Conservation (phyloP, 2,888 invertebrate species). For the Microplitis deprimator region DNA sequence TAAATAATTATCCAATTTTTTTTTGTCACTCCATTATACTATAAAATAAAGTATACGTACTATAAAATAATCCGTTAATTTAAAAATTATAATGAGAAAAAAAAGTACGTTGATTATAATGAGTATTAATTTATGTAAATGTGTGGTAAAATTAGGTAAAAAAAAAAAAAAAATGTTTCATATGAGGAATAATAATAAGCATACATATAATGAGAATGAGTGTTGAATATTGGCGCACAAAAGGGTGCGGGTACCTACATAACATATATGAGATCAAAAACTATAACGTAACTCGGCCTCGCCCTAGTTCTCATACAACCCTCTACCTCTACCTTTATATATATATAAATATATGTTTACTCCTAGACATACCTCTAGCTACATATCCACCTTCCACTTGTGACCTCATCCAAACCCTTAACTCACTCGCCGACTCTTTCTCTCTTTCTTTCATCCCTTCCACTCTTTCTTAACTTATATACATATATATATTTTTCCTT, state of each 20-base stretch:
- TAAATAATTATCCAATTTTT: too few species aligned
- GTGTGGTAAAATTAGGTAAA: not conserved
- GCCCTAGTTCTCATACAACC: constrained; percentile 25
- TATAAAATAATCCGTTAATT: not conserved
- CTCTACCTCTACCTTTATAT: not conserved
- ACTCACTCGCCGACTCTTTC: not conserved
- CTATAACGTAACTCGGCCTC: constrained; percentile 19
- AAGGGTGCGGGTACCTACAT: constrained; percentile 31
- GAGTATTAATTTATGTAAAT: not conserved
- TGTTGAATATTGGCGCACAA: not conserved
- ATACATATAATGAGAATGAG: not conserved
- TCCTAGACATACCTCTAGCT: not conserved
- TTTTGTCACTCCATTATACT: too few species aligned
- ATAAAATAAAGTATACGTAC: too few species aligned
- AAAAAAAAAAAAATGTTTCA: not conserved
- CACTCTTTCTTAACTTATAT: not conserved
- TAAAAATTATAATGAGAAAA: constrained; percentile 8
- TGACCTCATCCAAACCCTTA: constrained; percentile 25
- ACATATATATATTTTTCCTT: too few species aligned
- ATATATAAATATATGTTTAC: not conserved
- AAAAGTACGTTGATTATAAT: not conserved
- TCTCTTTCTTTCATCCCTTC: not conserved
- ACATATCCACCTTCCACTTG: constrained; percentile 25
- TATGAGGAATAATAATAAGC: not conserved
- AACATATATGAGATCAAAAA: not conserved